These are phyloP conservation scores for Lycia hirtaria DNA, from an alignment of 2,888 invertebrate genomes.

Conservation along the genomic window DNA sequence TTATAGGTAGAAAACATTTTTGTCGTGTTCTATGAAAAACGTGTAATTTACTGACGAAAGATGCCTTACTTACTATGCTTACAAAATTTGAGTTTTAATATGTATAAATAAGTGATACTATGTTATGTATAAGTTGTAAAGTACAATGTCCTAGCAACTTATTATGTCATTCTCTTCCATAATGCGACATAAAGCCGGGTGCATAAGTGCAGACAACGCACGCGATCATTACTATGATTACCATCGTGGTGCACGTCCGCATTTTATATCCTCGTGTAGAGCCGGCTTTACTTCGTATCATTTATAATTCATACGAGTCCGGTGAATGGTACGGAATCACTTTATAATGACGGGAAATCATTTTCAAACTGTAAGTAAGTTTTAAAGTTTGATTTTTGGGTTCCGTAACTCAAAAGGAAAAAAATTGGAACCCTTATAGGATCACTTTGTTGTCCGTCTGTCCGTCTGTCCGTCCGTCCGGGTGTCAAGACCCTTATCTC, in stretches of 20 bases:
- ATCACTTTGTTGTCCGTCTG: no score
- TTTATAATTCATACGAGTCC: slow-evolving; percentile 34
- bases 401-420: no score
- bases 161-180: slow-evolving; percentile 33
- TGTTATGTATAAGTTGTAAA: background rate
- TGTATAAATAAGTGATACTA: no score
- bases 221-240: slow-evolving; percentile 41
- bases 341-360: slow-evolving; percentile 34
- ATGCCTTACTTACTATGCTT: no score
- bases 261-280: slow-evolving; percentile 33
- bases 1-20: no score
- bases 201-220: slow-evolving; percentile 34
- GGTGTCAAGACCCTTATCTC: no score
- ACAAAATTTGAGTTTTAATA: no score
- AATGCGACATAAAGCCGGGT: slow-evolving; percentile 36
- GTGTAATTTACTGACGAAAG: no score
- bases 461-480: no score
- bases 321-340: slow-evolving; percentile 37
- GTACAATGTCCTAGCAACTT: slow-evolving; percentile 23
- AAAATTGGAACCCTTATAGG: no score
- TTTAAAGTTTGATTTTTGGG: slow-evolving; percentile 23
- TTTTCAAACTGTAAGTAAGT: slow-evolving; percentile 18
- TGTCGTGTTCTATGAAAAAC: no score
- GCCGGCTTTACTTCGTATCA: slow-evolving; percentile 20
- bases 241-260: slow-evolving; percentile 35